Evolutionary conservation across 2,113 vertebrate genomes (phyloP), one percentile per base, ranked within the genome.

Genomic region (Protomyctophum bolini): DNA sequence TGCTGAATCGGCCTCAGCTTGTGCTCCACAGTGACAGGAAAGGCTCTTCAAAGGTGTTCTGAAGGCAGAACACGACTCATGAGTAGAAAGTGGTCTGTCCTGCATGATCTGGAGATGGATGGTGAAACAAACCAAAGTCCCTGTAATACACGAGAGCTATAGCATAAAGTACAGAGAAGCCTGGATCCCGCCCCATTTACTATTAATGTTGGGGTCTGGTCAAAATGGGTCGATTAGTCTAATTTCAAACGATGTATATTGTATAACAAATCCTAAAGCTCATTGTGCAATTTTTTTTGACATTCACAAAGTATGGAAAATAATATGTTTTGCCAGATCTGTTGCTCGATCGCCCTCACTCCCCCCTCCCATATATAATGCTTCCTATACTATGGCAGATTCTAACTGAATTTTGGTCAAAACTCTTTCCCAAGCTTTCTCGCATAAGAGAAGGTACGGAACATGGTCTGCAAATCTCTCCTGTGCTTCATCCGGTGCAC

Each of bases 41-140:
- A 65, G 76, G 77, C 76, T 87, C 72, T 81, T 89, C 76, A 85
- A 76, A 82, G 63, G 68, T 75, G 71, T 81, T 83, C 72, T 75
- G 79, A 77, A 64, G 73, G 69, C 79, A 79, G 64, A 62, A 21
- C 33, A 68, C 67, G 57, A 71, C 75, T 84, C 76, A 63, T 49
- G 29, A 58, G 28, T 55, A 77, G 82, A 82, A 80, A 83, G 73
- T 87, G 77, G 8, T 62, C 28, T 72, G 63, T 66, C 33, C 33
- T 41, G 33, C 33, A 41, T 21, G 21, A 29, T 78, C 61, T 54
- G 48, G 65, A 68, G 72, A 80, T 8, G 28, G 70, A 59, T 62
- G 69, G 10, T 28, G 77, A 71, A 73, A 79, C 80, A 74, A 84
- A 79, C 78, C 72, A 86, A 85, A 83, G 79, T 80, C 52, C 75